Evolutionary conservation across 2,888 invertebrate species (phyloP), one percentile per base, ranked within the genome.

Genomic region (Neuroscelio doddi): DNA sequence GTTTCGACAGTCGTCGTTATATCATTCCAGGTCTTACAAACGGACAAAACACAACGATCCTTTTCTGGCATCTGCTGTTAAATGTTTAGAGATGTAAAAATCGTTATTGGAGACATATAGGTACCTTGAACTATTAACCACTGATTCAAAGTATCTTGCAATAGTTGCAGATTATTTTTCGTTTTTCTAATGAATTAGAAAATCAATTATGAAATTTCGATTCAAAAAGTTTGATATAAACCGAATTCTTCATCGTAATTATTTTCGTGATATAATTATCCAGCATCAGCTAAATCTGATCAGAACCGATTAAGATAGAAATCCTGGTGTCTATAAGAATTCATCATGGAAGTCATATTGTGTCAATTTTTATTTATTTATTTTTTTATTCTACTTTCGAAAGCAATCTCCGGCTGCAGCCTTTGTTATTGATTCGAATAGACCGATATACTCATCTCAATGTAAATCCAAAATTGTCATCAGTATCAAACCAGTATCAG

Each of bases 251-350:
- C 94, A 98, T 97, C 0, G 97, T 97, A 84, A 97, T 95, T 0
- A 97, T 94, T 85, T 97, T 97, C 10, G 96, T 93, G 69, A 98
- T 94, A 80, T 98, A 97, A 82, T 98, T 98, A 82, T 98, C 98
- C 51, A 98, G 85, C 57, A 96, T 86, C 16, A 96, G 86, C 85
- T 98, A 97, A 77, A 98, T 96, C 78, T 97, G 97, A 84, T 98
- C 98, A 2, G 97, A 90, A 42, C 94, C 90, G 0, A 96, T 92
- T 61, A 98, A 86, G 70, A 97, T 96, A 72, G 88, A 93, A 0
- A 97, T 96, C 9, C 96, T 97, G 10, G 95, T 95, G 82, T 95
- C 93, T 92, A 85, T 95, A 95, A n/a, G 88, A 86, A 63, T 91
- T 87, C 51, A 94, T 89, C 3, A 88, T 89, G 80, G 95, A 95